A percentile compares a stretch with the other conserved stretches of the same genome.
Evolutionary conservation across 2,888 invertebrate genomes (phyloP).

Genomic region (Synergus umbraculus): DNA sequence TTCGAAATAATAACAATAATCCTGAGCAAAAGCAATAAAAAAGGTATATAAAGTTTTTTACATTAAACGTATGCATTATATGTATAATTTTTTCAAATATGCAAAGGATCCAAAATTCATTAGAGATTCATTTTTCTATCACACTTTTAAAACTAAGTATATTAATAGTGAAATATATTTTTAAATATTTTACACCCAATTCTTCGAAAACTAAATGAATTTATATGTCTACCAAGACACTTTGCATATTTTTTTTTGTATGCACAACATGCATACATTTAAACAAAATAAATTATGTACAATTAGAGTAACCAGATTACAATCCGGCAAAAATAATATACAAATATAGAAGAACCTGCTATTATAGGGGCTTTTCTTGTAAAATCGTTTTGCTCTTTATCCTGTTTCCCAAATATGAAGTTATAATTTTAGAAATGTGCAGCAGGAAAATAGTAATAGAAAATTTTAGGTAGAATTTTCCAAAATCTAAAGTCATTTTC

Average conservation of each 20-base stretch:
- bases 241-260: constrained; percentile 46
- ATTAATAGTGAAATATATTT: neutral
- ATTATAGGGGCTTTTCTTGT: constrained; percentile 3
- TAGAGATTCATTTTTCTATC: constrained; percentile 24
- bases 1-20: constrained; percentile 11
- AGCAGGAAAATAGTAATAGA: neutral
- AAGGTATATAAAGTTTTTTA: neutral
- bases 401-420: neutral
- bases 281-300: constrained; percentile 53
- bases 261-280: constrained; percentile 33
- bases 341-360: constrained; percentile 12
- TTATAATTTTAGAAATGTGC: neutral
- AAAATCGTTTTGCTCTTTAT: neutral
- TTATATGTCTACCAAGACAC: constrained; percentile 30
- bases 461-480: neutral
- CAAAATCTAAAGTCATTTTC: neutral
- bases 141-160: neutral
- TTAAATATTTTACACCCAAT: neutral
- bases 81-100: neutral
- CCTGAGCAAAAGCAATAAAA: constrained; percentile 18
- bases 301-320: constrained; percentile 39
- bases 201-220: neutral
- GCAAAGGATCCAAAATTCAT: constrained; percentile 2
- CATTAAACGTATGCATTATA: neutral
- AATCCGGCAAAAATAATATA: constrained; percentile 32